Conservation (phyloP, 2,797 vertebrate genomes). For the Falco cherrug region DNA sequence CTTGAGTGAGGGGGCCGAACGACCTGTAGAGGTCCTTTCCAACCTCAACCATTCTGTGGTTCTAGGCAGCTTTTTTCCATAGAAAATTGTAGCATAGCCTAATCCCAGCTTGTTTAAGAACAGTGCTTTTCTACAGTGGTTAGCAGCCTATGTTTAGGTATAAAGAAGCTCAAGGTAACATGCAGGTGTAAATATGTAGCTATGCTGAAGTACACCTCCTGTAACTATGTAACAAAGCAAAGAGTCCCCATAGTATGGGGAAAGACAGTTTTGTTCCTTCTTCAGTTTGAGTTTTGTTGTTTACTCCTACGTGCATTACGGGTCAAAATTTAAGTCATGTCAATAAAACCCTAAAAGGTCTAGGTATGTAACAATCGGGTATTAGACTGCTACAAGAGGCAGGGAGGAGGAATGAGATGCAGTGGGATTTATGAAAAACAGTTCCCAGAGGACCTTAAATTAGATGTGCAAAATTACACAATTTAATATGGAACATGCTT, state of each 20-base stretch:
- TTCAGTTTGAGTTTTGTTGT: not conserved
- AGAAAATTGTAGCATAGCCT: not conserved
- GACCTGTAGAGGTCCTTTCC: not conserved
- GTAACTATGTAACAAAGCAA: not conserved
- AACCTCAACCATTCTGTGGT: not conserved
- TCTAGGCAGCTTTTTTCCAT: not conserved
- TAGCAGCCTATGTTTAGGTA: accelerated
- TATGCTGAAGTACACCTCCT: not conserved
- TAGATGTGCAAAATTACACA: not conserved
- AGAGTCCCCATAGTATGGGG: not conserved
- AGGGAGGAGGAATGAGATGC: not conserved
- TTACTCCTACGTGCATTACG: not conserved
- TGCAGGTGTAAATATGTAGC: not conserved
- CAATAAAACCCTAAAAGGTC: not conserved
- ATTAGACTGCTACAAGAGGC: not conserved
- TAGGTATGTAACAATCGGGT: not conserved
- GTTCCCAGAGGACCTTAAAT: not conserved
- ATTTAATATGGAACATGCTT: not conserved
- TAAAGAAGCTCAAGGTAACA: not conserved
- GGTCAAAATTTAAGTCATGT: not conserved
- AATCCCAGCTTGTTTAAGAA: not conserved
- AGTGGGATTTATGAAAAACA: not conserved
- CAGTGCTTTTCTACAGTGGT: not conserved
- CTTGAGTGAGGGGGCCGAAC: not conserved
- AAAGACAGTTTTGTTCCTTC: not conserved